Base-by-base conservation (phyloP, 2,888 invertebrate species). In the Ophioninae sp. region DNA sequence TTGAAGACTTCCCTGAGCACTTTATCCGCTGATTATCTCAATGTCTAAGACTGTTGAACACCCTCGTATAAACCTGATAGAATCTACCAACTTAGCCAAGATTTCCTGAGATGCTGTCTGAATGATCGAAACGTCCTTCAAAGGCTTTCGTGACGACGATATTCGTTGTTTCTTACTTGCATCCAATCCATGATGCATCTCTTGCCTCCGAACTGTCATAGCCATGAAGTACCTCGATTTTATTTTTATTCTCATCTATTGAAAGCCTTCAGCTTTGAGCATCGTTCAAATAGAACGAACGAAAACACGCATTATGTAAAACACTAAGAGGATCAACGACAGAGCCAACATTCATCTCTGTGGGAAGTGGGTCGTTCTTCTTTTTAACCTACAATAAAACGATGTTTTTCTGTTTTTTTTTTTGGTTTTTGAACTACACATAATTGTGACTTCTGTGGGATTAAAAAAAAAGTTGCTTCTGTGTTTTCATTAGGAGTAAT, bases 1-100 rank as follows among this genome's bases (percentile, higher is more conserved):
- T 68, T 59, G 65, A 71, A 51, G 61, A 72, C 72, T 79, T 41
- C 61, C 56, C 51, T 64, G 23, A 67, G 61, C 39, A 63, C 63
- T 13, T 51, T 37, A 56, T 41, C 39, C 61, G 75, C 61, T 59
- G 65, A 61, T 69, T 71, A 81, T 74, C 56, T 69, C 71, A 3
- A 56, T 10, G 20, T 22, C 39, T 59, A 58, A 37, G 44, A 73
- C 79, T 84, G 85, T 79, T 82, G 85, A 84, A 84, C 82, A 87
- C 86, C 87, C 79, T 86, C 84, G 85, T 84, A 86, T 86, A 86
- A 87, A 88, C 88, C 87, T 86, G 86, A 87, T 87, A 81, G 85
- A 85, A 83, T 84, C 86, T 86, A 86, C 84, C 86, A 88, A 87
- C 85, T 87, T 85, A 80, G 78, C 77, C 65, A 67, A 78, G 20